These are phyloP conservation scores for Chrysocyon brachyurus DNA, from an alignment of 2,797 vertebrate genomes.

Conservation along the genomic window DNA sequence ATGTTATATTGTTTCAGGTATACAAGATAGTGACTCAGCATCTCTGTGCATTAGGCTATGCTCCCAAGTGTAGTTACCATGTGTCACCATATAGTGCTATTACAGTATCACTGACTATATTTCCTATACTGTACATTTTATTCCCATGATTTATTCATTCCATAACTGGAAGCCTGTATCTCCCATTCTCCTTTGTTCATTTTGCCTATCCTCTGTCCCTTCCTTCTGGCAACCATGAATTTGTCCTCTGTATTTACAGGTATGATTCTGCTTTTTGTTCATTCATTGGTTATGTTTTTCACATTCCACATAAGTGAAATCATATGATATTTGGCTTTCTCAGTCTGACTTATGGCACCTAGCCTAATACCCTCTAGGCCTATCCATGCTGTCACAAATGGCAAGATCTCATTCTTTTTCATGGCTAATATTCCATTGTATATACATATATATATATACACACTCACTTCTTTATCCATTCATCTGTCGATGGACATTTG, in stretches of 20 bases:
- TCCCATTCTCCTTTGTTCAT: background rate
- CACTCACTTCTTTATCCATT: background rate
- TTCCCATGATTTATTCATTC: background rate
- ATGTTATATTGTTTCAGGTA: background rate
- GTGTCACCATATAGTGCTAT: background rate
- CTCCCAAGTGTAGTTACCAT: background rate
- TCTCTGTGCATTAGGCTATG: background rate
- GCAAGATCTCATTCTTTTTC: background rate
- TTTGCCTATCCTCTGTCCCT: background rate
- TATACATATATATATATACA: background rate
- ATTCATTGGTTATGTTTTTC: background rate
- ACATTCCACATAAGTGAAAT: background rate
- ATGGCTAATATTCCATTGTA: background rate
- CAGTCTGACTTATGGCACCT: background rate
- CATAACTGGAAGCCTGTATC: background rate
- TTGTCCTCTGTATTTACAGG: background rate
- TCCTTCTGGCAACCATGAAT: background rate
- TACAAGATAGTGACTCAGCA: background rate
- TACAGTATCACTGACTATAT: background rate
- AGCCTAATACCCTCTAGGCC: background rate
- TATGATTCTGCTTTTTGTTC: background rate
- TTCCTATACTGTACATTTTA: background rate
- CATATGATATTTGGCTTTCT: background rate
- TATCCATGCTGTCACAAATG: background rate
- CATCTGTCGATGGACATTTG: background rate